phyloP scores from a whole-genome alignment of 1,140 invertebrate genomes.

The Drosophila santomea region DNA sequence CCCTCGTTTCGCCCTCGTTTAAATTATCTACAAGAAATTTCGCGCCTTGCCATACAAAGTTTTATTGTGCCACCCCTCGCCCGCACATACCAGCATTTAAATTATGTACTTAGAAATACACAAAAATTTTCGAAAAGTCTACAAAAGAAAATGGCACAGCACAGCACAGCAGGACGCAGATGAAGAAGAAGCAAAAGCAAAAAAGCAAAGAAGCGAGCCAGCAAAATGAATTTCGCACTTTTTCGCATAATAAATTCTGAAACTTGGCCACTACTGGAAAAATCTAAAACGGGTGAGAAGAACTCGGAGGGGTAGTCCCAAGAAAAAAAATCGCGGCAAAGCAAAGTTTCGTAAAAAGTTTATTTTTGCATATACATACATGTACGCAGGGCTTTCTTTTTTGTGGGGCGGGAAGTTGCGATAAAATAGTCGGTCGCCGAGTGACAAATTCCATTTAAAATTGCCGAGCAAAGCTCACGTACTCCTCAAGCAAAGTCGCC shows the following conservation, averaged over 20 bases:
- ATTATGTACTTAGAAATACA: constrained; percentile 84
- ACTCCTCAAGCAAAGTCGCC: constrained; percentile 39
- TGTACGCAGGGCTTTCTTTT: constrained; percentile 10
- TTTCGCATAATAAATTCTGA: constrained; percentile 84
- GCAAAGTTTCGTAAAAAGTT: constrained; percentile 80
- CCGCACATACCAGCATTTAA: constrained; percentile 71
- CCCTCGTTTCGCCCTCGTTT: constrained; percentile 45
- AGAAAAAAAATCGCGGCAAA: constrained; percentile 37
- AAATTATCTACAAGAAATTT: constrained; percentile 80
- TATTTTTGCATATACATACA: constrained; percentile 73
- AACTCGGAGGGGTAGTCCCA: constrained; percentile 7
- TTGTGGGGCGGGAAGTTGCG: neutral
- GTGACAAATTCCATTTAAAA: constrained; percentile 85
- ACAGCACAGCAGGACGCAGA: constrained; percentile 68
- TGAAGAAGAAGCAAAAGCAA: constrained; percentile 28
- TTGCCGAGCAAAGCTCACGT: constrained; percentile 79
- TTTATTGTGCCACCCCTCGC: constrained; percentile 66
- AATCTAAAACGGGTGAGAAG: constrained; percentile 29
- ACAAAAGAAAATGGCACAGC: constrained; percentile 77
- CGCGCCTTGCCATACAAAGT: constrained; percentile 76
- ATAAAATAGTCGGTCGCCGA: constrained; percentile 54
- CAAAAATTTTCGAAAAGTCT: constrained; percentile 77
- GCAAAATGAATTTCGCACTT: constrained; percentile 85
- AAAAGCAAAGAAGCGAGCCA: constrained; percentile 44
- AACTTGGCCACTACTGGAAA: constrained; percentile 75